phyloP scores from a whole-genome alignment of 2,113 vertebrate genomes.

The Callaeas wilsoni region DNA sequence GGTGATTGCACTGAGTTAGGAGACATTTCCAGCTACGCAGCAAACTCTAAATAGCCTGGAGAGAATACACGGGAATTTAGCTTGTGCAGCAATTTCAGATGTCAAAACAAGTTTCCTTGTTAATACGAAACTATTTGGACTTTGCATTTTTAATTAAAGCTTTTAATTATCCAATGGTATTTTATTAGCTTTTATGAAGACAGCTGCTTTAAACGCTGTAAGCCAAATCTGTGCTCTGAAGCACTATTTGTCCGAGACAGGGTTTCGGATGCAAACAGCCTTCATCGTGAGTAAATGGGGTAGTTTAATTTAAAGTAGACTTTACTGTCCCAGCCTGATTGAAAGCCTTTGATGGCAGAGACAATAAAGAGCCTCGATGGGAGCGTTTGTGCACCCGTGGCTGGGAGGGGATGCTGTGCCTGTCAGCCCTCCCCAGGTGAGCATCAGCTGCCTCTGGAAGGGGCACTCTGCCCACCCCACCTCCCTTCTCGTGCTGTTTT shows the following conservation, averaged over 20 bases:
- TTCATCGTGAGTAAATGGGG: conserved; percentile 21
- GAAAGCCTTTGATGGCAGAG: conserved; percentile 31
- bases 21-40: conserved; percentile 28
- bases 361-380: not conserved
- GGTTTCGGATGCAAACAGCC: conserved; percentile 34
- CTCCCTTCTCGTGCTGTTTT: not conserved
- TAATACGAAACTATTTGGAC: conserved; percentile 63
- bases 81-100: conserved; percentile 66
- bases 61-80: conserved; percentile 53
- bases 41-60: conserved; percentile 62
- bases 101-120: conserved; percentile 69
- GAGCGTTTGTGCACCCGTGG: fast-evolving
- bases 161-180: conserved; percentile 64
- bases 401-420: not conserved
- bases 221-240: conserved; percentile 47
- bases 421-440: not conserved
- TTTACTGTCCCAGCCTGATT: conserved; percentile 41
- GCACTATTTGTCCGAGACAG: conserved; percentile 14
- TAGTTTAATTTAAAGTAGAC: conserved; percentile 40
- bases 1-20: conserved; percentile 38
- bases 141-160: conserved; percentile 71
- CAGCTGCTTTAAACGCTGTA: conserved; percentile 45
- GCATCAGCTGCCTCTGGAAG: not conserved
- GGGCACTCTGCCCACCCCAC: not conserved
- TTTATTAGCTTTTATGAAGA: conserved; percentile 70